Evolutionary conservation across 2,113 vertebrate species (phyloP).

Genomic region (Oxyura jamaicensis): DNA sequence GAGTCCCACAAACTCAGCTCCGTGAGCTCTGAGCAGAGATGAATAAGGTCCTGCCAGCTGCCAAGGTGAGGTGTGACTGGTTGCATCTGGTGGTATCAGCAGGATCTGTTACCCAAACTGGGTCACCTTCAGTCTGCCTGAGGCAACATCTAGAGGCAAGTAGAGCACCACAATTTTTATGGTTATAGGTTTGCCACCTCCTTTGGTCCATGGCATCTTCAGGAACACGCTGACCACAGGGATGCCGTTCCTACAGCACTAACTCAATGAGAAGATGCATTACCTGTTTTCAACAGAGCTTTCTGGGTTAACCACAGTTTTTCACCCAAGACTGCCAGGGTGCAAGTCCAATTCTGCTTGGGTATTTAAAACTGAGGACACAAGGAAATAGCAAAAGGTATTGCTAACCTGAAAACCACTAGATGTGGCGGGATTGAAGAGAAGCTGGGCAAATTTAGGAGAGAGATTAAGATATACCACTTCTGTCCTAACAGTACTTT

Average conservation of each 20-base stretch:
- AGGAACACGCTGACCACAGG: neutral
- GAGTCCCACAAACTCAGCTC: neutral
- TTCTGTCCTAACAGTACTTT: neutral
- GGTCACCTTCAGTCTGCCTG: neutral
- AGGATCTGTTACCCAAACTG: neutral
- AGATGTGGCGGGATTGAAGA: neutral
- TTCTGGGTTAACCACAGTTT: neutral
- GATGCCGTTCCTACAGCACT: fast-evolving
- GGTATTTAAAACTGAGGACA: neutral
- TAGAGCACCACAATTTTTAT: neutral
- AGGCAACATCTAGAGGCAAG: neutral
- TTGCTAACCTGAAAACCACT: neutral
- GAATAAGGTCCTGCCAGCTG: neutral
- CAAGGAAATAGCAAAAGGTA: neutral
- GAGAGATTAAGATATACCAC: neutral
- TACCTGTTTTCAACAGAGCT: neutral
- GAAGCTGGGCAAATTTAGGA: neutral
- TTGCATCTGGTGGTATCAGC: neutral
- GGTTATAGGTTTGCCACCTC: neutral
- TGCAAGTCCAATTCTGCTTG: neutral
- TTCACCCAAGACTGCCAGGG: neutral
- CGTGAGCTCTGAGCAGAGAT: fast-evolving
- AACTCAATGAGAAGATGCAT: neutral
- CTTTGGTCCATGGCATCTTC: neutral
- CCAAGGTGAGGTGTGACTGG: neutral